phyloP scores from a whole-genome alignment of 2,888 invertebrate species.

The Macropis europaea region DNA sequence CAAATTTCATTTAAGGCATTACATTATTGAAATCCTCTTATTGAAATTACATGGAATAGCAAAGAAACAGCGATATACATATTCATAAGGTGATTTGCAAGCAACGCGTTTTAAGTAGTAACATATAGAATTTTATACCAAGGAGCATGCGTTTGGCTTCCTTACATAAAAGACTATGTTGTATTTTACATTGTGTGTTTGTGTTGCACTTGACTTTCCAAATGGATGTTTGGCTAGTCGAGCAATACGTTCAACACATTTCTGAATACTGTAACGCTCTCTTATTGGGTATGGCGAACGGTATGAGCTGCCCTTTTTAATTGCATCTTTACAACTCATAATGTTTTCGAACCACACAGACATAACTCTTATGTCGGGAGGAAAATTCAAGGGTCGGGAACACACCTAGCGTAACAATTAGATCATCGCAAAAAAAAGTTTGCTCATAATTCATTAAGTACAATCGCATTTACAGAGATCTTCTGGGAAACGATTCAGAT shows the following conservation, averaged over 20 bases:
- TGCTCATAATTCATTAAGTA: conserved; percentile 63
- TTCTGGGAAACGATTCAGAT: conserved; percentile 35
- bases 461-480: conserved; percentile 62
- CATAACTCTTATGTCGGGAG: conserved; percentile 42
- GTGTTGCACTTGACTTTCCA: conserved; percentile 42
- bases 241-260: conserved; percentile 37
- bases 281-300: conserved; percentile 59
- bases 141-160: conserved; percentile 50
- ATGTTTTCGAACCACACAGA: conserved; percentile 48
- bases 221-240: conserved; percentile 23
- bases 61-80: conserved; percentile 4
- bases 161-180: conserved; percentile 41
- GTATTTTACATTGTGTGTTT: conserved; percentile 52
- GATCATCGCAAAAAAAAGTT: conserved; percentile 51
- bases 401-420: conserved; percentile 52
- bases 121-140: conserved; percentile 32
- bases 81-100: conserved; percentile 26
- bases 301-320: conserved; percentile 55
- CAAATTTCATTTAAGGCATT: conserved; percentile 27
- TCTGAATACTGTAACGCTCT: conserved; percentile 59
- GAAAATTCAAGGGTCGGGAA: conserved; percentile 50
- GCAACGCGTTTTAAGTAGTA: conserved; percentile 13
- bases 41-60: conserved; percentile 14
- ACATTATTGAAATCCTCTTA: conserved; percentile 19
- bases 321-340: conserved; percentile 49